These are phyloP conservation scores for Caligus rogercresseyi DNA, from an alignment of 1,140 invertebrate genomes.

Conservation along the genomic window DNA sequence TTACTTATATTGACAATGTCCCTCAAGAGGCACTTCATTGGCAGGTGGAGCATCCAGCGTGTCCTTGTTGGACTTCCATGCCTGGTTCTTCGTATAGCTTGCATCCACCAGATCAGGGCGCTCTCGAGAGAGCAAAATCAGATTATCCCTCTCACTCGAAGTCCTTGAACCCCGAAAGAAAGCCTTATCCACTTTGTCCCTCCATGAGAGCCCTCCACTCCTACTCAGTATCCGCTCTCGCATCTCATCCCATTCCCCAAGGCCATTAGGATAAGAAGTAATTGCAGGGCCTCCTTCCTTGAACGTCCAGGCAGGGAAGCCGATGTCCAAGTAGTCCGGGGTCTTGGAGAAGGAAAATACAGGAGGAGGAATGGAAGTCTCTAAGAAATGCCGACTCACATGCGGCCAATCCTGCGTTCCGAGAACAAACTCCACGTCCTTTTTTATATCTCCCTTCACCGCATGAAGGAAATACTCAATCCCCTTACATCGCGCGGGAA, in stretches of 20 bases:
- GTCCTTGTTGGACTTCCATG: constrained; percentile 79
- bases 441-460: neutral
- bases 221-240: constrained; percentile 47
- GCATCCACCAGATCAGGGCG: constrained; percentile 57
- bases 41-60: constrained; percentile 40
- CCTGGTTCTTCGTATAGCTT: constrained; percentile 92
- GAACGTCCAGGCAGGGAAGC: constrained; percentile 92
- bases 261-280: constrained; percentile 66
- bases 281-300: constrained; percentile 95
- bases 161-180: constrained; percentile 91
- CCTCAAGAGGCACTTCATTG: constrained; percentile 65
- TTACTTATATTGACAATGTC: constrained; percentile 72
- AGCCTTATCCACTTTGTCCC: constrained; percentile 48
- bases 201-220: constrained; percentile 50
- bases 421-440: constrained; percentile 66
- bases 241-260: constrained; percentile 78
- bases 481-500: constrained; percentile 71
- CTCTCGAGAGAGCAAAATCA: constrained; percentile 64
- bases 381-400: constrained; percentile 35
- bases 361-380: neutral
- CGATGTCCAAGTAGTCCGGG: constrained; percentile 66
- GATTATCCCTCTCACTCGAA: constrained; percentile 64
- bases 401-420: constrained; percentile 88
- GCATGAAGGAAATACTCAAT: constrained; percentile 62
- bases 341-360: constrained; percentile 36